A percentile compares a stretch with the other conserved stretches of the same genome.
Conservation (phyloP, 2,888 invertebrate species). For the Axea sp. region DNA sequence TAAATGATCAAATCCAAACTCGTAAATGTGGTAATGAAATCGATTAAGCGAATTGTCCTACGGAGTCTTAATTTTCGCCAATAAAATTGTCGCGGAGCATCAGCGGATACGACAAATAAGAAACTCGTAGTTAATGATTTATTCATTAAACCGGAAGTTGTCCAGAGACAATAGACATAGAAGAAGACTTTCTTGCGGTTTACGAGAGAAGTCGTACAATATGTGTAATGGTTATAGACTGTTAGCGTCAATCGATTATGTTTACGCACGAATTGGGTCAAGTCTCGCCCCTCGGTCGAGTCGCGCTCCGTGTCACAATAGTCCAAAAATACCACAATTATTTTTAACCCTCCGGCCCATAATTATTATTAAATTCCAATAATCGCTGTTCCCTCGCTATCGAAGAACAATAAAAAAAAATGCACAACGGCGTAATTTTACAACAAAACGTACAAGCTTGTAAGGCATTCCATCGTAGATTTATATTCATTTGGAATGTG, state of each 20-base stretch:
- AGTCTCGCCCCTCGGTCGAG: conserved; percentile 59
- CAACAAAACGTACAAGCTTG: too few species aligned
- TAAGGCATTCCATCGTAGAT: too few species aligned
- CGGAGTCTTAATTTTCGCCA: conserved; percentile 19
- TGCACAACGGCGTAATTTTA: too few species aligned
- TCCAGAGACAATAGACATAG: conserved; percentile 34
- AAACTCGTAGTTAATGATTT: conserved; percentile 36
- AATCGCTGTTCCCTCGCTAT: conserved; percentile 1
- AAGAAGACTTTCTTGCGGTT: conserved; percentile 48
- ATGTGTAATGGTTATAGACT: conserved; percentile 44
- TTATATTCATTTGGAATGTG: too few species aligned
- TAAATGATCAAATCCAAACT: too few species aligned
- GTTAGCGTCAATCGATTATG: conserved; percentile 62
- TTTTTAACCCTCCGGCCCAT: background rate
- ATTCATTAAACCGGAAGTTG: conserved; percentile 29
- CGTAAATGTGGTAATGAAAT: conserved; percentile 24
- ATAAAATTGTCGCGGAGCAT: conserved; percentile 36
- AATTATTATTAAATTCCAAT: conserved; percentile 14
- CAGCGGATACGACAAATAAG: conserved; percentile 29
- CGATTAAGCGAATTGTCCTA: conserved; percentile 15
- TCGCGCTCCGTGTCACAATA: conserved; percentile 34
- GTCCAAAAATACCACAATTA: conserved; percentile 64
- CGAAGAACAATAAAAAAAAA: too few species aligned
- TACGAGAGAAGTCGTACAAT: conserved; percentile 55
- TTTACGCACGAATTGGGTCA: conserved; percentile 63